Base-by-base conservation (phyloP, 2,113 vertebrate genomes). In the Neodontobutis hainanensis region DNA sequence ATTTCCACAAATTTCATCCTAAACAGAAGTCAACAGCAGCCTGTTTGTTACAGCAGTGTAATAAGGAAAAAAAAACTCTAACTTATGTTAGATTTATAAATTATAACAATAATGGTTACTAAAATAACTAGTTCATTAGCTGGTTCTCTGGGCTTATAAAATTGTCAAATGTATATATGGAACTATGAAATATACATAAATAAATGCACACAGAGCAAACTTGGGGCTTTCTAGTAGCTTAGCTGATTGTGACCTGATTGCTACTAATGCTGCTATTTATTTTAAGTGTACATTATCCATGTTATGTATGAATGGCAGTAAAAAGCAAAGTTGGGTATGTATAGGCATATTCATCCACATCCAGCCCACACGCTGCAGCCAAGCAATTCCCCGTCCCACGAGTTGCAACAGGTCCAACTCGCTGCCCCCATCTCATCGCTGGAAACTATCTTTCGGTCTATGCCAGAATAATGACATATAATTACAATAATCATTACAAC, bases 401-500 rank as follows among this genome's bases (percentile, higher is more conserved):
- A 82, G 92, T 88, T 71, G 65, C 53, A 68, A 89, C 92, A 93
- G 72, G 92, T 81, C 71, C 74, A 46, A 57, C 70, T 65, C 66
- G 55, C 83, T 84, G 82, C 81, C 87, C 81, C 68, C 77, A 87
- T 88, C 71, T 84, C 86, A 89, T 87, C 78, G 80, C 65, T 84
- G 84, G 85, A 90, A 90, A 87, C 78, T 76, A 81, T 87, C 88
- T 80, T 76, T 78, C 71, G 69, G 70, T 77, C 70, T 82, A 53
- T 77, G 63, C 82, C 35, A 42, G 85, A 85, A 88, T 88, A 87
- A 88, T 88, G 68, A 89, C 83, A 88, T 90, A 89, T 81, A 83
- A 91, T 90, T 90, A 88, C 82, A 87, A 88, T 69, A 87, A 89
- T 27, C 19, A 27, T 82, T 90, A 85, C 81, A 86, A 87, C 79